These are phyloP conservation scores for Halichoeres trimaculatus DNA, from an alignment of 2,113 vertebrate species.

Conservation along the genomic window DNA sequence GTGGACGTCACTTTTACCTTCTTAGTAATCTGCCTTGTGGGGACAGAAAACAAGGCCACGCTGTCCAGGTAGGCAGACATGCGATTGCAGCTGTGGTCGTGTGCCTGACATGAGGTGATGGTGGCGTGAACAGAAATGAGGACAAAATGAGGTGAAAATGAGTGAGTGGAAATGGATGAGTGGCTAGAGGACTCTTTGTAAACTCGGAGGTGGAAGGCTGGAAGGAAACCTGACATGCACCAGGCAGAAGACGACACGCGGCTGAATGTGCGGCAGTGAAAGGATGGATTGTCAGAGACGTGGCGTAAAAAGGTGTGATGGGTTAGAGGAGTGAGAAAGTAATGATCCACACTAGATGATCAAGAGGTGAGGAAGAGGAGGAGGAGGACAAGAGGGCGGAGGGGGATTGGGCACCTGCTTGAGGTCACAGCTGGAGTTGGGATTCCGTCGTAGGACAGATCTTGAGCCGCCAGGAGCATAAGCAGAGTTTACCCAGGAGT, in stretches of 20 bases:
- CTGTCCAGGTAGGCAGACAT: slow-evolving; percentile 91
- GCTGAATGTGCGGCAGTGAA: slow-evolving; percentile 36
- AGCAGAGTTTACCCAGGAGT: slow-evolving; percentile 96
- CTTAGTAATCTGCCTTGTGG: slow-evolving; percentile 85
- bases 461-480: slow-evolving; percentile 92
- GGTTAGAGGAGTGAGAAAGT: slow-evolving; percentile 16
- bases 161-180: slow-evolving; percentile 53
- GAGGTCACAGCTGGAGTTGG: slow-evolving; percentile 90
- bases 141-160: slow-evolving; percentile 69
- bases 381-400: slow-evolving; percentile 27
- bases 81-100: slow-evolving; percentile 87
- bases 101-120: slow-evolving; percentile 84
- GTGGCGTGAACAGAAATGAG: slow-evolving; percentile 75
- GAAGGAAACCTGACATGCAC: slow-evolving; percentile 22
- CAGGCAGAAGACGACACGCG: slow-evolving; percentile 29
- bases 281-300: slow-evolving; percentile 32
- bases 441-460: slow-evolving; percentile 90
- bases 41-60: slow-evolving; percentile 82
- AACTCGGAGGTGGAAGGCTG: slow-evolving; percentile 29
- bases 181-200: slow-evolving; percentile 42
- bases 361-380: slow-evolving; percentile 28
- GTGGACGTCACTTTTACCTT: slow-evolving; percentile 87
- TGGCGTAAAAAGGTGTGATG: slow-evolving; percentile 25
- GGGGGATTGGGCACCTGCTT: slow-evolving; percentile 89
- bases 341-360: slow-evolving; percentile 16